phyloP scores from a whole-genome alignment of 2,888 invertebrate species.

The Sarcophaga rosellei region DNA sequence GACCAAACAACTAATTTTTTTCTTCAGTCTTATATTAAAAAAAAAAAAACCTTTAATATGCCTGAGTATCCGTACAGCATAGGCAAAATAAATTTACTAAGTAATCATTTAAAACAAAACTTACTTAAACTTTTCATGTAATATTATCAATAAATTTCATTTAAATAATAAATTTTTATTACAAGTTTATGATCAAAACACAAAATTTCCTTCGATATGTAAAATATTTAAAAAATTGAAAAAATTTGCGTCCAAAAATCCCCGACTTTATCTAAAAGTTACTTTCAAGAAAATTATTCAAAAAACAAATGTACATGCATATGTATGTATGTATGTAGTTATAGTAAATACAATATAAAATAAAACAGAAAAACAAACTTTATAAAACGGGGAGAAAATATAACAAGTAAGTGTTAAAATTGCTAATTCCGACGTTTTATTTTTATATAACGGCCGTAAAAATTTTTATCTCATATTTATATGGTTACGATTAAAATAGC shows the following conservation, averaged over 20 bases:
- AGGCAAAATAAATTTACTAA: not conserved
- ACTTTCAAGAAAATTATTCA: not conserved
- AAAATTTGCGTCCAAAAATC: not conserved
- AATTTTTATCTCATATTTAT: conserved; percentile 43
- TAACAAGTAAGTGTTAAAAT: conserved; percentile 48
- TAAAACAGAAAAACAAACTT: not conserved
- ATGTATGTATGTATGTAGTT: too few relatives aligned
- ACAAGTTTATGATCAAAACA: too few relatives aligned
- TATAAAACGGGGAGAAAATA: conserved; percentile 13
- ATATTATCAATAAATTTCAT: too few relatives aligned
- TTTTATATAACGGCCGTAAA: conserved; percentile 5
- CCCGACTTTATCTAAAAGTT: not conserved
- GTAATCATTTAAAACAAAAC: not conserved
- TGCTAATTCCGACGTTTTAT: conserved; percentile 8
- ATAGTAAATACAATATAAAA: not conserved
- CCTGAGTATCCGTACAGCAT: conserved; percentile 27
- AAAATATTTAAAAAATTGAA: too few relatives aligned
- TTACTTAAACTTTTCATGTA: too few relatives aligned
- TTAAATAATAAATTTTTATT: too few relatives aligned
- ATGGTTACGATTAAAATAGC: conserved; percentile 29
- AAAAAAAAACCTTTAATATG: not conserved
- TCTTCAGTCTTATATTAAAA: not conserved
- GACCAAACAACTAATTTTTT: not conserved
- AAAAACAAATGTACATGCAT: not conserved
- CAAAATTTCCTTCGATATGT: too few relatives aligned